Percentiles rank a stretch among this genome's conserved stretches.
phyloP scores from a whole-genome alignment of 2,113 vertebrate species.

The Sminthopsis crassicaudata region DNA sequence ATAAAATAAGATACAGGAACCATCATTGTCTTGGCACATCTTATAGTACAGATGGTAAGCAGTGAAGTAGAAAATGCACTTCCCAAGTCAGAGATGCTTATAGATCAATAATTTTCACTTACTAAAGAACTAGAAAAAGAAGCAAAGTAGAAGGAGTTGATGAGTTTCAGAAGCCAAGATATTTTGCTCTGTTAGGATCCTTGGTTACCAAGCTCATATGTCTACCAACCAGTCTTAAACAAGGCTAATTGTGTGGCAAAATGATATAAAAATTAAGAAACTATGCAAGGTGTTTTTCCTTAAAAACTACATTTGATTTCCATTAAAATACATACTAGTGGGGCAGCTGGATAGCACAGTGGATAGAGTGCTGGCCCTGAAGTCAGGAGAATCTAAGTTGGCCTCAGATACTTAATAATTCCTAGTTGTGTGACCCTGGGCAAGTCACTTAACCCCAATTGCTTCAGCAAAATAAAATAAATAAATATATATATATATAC shows the following conservation, averaged over 20 bases:
- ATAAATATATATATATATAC: background rate
- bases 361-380: too few relatives aligned
- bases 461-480: too few relatives aligned
- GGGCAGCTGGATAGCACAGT: too few relatives aligned
- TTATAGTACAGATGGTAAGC: constrained; percentile 81
- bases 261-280: background rate
- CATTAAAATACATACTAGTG: background rate
- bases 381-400: too few relatives aligned
- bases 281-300: background rate
- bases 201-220: constrained; percentile 85
- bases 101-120: constrained; percentile 89
- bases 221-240: constrained; percentile 86
- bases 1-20: background rate
- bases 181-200: constrained; percentile 83
- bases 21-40: constrained; percentile 85
- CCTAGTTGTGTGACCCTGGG: too few relatives aligned
- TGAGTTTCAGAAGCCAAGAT: constrained; percentile 79
- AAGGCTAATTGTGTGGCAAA: constrained; percentile 76
- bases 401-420: too few relatives aligned
- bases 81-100: constrained; percentile 86
- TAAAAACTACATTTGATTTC: background rate
- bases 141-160: constrained; percentile 87
- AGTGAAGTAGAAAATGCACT: constrained; percentile 86
- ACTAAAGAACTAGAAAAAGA: constrained; percentile 88
- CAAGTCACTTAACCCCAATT: too few relatives aligned